Base-by-base conservation (phyloP, 2,888 invertebrate genomes). In the Nemurella pictetii region DNA sequence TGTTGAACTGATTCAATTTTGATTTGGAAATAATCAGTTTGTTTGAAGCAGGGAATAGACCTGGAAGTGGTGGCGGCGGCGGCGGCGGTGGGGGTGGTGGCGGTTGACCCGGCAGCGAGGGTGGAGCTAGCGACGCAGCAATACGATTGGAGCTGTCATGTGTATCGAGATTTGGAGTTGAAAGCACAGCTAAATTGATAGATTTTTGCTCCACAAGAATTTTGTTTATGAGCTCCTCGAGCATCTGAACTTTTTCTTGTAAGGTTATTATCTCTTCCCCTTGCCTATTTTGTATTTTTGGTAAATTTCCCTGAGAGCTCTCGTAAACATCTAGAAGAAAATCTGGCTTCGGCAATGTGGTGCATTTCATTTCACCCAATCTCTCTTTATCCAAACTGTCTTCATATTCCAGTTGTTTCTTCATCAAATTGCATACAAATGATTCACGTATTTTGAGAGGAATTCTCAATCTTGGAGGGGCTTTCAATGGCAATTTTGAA, bases 41-140 rank as follows among this genome's bases (percentile, higher is more conserved):
- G 55, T 55, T 55, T 55, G 75, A 20, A 27, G 28, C 15, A 75
- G 75, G 75, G 12, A 26, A 75, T 75, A 28, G 7, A 26, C 26
- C 26, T 3, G 26, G 75, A 75, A 28, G 75, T 26, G 75, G 75
- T 30, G n/a, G 30, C 4, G 30, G 35, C 27, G n/a, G 30, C 4
- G 30, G 35, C 27, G 84, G 84, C 26, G 78, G 84, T 75, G 84
- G 84, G 32, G 36, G 36, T 26, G 82, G 82, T 26, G 84, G 84
- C 25, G 84, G 84, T 15, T 32, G 84, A n/a, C n/a, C n/a, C n/a
- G n/a, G n/a, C n/a, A n/a, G n/a, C 12, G 1, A 7, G 55, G 55
- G 12, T 55, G 9, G 9, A 7, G 55, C n/a, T n/a, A n/a, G n/a
- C n/a, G n/a, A n/a, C n/a, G n/a, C 55, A 3, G 55, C 15, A 55